phyloP scores from a whole-genome alignment of 2,797 vertebrate genomes.

The Enteromius afrohamiltoni region DNA sequence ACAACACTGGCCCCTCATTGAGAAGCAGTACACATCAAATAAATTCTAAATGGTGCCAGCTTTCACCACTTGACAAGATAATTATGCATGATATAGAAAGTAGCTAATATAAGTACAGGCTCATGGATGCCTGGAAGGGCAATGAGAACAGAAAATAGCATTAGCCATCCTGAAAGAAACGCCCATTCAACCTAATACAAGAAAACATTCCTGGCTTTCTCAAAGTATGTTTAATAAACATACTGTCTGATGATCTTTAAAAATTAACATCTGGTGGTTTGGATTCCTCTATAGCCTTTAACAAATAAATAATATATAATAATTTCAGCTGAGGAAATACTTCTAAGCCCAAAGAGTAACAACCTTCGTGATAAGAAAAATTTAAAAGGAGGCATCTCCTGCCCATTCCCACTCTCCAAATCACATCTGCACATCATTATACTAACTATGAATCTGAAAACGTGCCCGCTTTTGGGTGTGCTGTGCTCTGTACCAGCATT shows the following conservation, averaged over 20 bases:
- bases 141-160: neutral
- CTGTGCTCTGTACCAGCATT: neutral
- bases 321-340: neutral
- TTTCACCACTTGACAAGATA: neutral
- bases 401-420: neutral
- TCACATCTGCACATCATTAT: slow-evolving; percentile 4
- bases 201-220: slow-evolving; percentile 13
- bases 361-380: neutral
- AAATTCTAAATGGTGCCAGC: neutral
- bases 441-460: neutral
- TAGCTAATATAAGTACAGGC: neutral
- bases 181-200: neutral
- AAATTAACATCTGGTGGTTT: slow-evolving; percentile 6
- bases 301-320: neutral
- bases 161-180: neutral
- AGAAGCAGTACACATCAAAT: neutral
- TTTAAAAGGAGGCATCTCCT: neutral
- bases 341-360: neutral
- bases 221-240: neutral
- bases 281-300: neutral
- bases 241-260: neutral
- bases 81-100: slow-evolving; percentile 4
- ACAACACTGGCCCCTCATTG: neutral
- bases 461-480: neutral
- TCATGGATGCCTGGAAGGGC: neutral